phyloP scores from a whole-genome alignment of 2,113 vertebrate species.

The Pomatostomus ruficeps region DNA sequence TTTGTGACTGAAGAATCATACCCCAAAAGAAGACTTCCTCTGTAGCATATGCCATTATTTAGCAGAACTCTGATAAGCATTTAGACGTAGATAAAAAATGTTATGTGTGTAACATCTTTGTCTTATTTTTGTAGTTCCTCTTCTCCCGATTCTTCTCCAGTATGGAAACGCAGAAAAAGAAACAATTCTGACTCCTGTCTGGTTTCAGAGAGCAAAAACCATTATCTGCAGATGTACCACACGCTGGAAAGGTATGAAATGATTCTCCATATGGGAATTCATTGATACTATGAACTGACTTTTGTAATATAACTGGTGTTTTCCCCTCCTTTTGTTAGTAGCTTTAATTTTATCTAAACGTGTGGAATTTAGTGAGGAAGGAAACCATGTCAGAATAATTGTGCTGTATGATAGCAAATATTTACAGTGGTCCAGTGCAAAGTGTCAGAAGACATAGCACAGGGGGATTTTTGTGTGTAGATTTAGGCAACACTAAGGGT shows the following conservation, averaged over 20 bases:
- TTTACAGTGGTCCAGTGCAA: background rate
- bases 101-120: background rate
- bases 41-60: background rate
- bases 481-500: background rate
- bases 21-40: background rate
- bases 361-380: background rate
- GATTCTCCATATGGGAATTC: background rate
- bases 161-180: conserved; percentile 55
- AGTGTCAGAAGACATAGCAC: background rate
- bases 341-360: background rate
- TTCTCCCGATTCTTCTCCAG: conserved; percentile 25
- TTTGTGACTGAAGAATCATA: background rate
- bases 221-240: background rate
- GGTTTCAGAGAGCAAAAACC: background rate
- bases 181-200: conserved; percentile 15
- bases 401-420: background rate
- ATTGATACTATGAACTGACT: background rate
- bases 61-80: background rate
- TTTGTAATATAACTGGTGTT: background rate
- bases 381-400: background rate
- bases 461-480: background rate
- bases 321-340: background rate
- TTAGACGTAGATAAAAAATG: background rate
- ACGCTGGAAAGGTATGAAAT: conserved; percentile 26
- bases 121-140: background rate